Evolutionary conservation across 2,113 vertebrate genomes (phyloP).

Genomic region (Amphiprion percula): DNA sequence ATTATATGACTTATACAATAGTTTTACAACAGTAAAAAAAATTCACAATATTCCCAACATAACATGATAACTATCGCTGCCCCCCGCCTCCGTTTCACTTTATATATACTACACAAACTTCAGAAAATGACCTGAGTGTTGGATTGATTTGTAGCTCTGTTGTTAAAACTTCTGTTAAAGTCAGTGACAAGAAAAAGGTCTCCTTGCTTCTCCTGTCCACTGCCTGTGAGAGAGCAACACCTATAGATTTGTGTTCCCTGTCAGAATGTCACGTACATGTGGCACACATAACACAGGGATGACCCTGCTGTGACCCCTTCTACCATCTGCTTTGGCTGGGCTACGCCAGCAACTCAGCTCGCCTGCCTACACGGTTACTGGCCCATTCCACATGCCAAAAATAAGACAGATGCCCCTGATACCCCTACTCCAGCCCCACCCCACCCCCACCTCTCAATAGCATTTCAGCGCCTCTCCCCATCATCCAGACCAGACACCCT

Average conservation of each 20-base stretch:
- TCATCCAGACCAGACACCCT: slow-evolving; percentile 62
- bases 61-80: too few relatives aligned
- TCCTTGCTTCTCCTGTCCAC: background rate
- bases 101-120: background rate
- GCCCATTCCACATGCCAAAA: slow-evolving; percentile 79
- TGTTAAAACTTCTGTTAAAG: background rate
- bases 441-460: slow-evolving; percentile 21
- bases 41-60: too few relatives aligned
- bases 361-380: slow-evolving; percentile 63
- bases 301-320: slow-evolving; percentile 66
- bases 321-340: slow-evolving; percentile 71
- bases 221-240: slow-evolving; percentile 34
- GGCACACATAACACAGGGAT: slow-evolving; percentile 64
- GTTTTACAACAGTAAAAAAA: background rate
- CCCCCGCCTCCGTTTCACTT: background rate
- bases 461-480: slow-evolving; percentile 67
- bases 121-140: background rate
- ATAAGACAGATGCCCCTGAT: slow-evolving; percentile 77
- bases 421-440: slow-evolving; percentile 40
- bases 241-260: slow-evolving; percentile 60
- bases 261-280: slow-evolving; percentile 74
- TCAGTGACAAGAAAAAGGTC: background rate
- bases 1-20: background rate
- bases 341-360: slow-evolving; percentile 55
- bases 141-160: background rate